Conservation (phyloP, 2,888 invertebrate genomes). For the Glyphotaelius pellucidus region DNA sequence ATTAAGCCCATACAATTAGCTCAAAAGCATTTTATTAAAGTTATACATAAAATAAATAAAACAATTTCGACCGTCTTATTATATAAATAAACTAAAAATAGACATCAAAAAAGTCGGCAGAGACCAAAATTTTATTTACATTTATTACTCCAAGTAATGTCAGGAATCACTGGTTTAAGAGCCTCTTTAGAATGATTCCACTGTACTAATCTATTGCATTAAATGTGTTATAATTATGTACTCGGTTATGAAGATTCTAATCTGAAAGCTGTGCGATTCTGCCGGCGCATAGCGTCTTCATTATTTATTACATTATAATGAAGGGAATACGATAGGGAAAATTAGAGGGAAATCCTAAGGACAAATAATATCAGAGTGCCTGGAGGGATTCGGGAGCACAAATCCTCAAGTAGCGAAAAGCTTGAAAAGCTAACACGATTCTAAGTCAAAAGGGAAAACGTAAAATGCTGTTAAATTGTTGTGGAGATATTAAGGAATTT, state of each 20-base stretch:
- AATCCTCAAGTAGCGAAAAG: neutral
- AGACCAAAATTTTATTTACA: too few relatives aligned
- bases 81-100: too few relatives aligned
- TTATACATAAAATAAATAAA: too few relatives aligned
- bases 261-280: neutral
- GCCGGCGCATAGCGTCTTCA: neutral
- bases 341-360: conserved; percentile 32
- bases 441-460: neutral
- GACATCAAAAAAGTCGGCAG: too few relatives aligned
- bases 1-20: too few relatives aligned
- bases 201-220: neutral
- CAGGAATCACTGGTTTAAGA: too few relatives aligned
- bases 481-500: neutral
- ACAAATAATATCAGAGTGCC: conserved; percentile 11
- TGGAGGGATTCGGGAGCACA: conserved; percentile 5
- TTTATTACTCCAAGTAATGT: too few relatives aligned
- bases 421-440: neutral
- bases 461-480: neutral
- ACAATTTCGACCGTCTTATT: too few relatives aligned
- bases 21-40: too few relatives aligned
- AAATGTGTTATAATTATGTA: neutral
- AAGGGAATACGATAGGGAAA: conserved; percentile 33
- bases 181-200: too few relatives aligned
- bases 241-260: neutral
- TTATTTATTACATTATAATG: conserved; percentile 23